Evolutionary conservation across 2,797 vertebrate genomes (phyloP).

Genomic region (Odontamblyopus rebecca): DNA sequence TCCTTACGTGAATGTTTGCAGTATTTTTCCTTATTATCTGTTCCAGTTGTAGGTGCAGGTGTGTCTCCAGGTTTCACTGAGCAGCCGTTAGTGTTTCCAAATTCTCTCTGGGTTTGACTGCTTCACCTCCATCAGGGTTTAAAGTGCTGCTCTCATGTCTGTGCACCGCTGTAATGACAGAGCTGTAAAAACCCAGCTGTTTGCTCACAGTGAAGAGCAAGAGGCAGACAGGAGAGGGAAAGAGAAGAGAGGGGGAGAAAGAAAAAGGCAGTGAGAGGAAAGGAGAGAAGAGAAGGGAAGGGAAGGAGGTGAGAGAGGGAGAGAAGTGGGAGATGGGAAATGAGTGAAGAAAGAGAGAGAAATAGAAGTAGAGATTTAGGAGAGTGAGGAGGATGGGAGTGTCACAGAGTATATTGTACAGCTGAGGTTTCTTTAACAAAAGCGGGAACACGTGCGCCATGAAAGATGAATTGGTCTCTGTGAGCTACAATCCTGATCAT

Average conservation of each 20-base stretch:
- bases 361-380: background rate
- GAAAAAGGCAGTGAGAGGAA: too few relatives aligned
- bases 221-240: too few relatives aligned
- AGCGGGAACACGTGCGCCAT: conserved; percentile 65
- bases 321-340: background rate
- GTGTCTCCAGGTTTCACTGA: conserved; percentile 36
- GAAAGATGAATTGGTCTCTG: conserved; percentile 74
- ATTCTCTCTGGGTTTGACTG: conserved; percentile 21
- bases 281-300: too few relatives aligned
- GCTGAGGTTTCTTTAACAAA: conserved; percentile 61
- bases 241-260: too few relatives aligned
- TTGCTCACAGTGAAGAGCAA: conserved; percentile 29
- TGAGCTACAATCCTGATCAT: conserved; percentile 65
- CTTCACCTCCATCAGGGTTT: conserved; percentile 58
- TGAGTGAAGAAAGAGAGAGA: too few relatives aligned
- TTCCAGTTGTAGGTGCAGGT: background rate
- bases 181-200: conserved; percentile 61
- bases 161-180: conserved; percentile 62
- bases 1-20: too few relatives aligned
- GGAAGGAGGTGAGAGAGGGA: background rate
- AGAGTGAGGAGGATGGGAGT: conserved; percentile 40
- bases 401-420: conserved; percentile 56
- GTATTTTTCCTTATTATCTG: too few relatives aligned
- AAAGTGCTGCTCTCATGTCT: conserved; percentile 57
- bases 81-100: conserved; percentile 12